phyloP scores from a whole-genome alignment of 1,140 invertebrate genomes.

The Delia radicum region DNA sequence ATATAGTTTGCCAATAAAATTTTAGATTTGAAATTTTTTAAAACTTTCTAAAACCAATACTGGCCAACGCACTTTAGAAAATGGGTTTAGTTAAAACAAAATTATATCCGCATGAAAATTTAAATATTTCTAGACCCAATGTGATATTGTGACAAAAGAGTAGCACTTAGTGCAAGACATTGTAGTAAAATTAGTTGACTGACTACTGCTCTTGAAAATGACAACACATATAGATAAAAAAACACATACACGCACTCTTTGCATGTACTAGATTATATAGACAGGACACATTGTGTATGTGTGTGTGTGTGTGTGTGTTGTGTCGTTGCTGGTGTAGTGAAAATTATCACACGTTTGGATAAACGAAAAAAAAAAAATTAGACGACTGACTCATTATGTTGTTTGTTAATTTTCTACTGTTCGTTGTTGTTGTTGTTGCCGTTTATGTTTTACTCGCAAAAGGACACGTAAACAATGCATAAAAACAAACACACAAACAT shows the following conservation, averaged over 20 bases:
- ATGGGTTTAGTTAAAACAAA: too few relatives aligned
- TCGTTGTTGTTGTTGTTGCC: neutral
- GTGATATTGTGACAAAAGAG: too few relatives aligned
- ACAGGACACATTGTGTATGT: neutral
- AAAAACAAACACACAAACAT: neutral
- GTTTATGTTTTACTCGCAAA: neutral
- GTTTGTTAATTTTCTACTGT: neutral
- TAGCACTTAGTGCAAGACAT: too few relatives aligned
- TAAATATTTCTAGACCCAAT: too few relatives aligned
- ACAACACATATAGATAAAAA: neutral
- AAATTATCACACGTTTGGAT: neutral
- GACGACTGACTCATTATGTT: neutral
- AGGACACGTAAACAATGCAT: neutral
- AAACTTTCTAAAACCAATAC: too few relatives aligned
- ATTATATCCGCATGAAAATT: too few relatives aligned
- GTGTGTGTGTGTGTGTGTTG: neutral
- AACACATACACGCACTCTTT: neutral
- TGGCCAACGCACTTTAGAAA: too few relatives aligned
- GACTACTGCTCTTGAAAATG: neutral
- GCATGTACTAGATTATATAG: too few relatives aligned
- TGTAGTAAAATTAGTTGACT: neutral
- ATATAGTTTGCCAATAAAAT: too few relatives aligned
- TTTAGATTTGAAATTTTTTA: too few relatives aligned
- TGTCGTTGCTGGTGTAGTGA: neutral
- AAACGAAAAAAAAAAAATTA: neutral